Base-by-base conservation (phyloP, 1,140 invertebrate species). In the Drosophila parvula region DNA sequence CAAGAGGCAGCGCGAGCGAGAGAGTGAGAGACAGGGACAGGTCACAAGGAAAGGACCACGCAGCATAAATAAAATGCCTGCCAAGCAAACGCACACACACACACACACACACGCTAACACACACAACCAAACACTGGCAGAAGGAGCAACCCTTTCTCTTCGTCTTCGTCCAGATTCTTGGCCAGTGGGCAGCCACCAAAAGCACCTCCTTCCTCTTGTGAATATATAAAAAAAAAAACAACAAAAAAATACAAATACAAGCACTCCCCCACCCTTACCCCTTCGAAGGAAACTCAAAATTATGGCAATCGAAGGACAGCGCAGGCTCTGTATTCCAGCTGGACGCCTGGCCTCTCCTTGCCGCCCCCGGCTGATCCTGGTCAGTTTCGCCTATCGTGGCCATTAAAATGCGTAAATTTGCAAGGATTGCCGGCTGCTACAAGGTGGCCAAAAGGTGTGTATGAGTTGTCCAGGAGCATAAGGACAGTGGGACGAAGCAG, bases 11-110 rank as follows among this genome's bases (percentile, higher is more conserved):
- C 32, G 48, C 58, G 45, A 70, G 28, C 34, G 22, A 50, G 30
- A 30, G 3, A 47, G 12, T 8, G 22, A 27, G n/a, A 14, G 41
- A 57, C 56, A 62, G 61, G 61, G 56, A 62, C 53, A 48, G 64
- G 73, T 62, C 75, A 44, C 75, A 81, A 86, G 73, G 83, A 86
- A 86, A 76, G 75, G 83, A 61, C 82, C 75, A 86, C 82, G 82
- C 83, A 86, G 83, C 82, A 88, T 86, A 88, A 86, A 86, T 86
- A 85, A 85, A 88, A 85, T 79, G 79, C 79, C 74, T 82, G 79
- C 74, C 74, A 62, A 76, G 83, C 79, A 79, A 76, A 76, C 73
- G 48, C 65, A 76, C 74, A 75, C 79, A 60, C 62, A 69, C 70
- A 67, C 56, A 69, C 18, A 58, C 51, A 47, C 40, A 44, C 45